Evolutionary conservation across 2,797 vertebrate genomes (phyloP).

Genomic region (Crax fasciolata): DNA sequence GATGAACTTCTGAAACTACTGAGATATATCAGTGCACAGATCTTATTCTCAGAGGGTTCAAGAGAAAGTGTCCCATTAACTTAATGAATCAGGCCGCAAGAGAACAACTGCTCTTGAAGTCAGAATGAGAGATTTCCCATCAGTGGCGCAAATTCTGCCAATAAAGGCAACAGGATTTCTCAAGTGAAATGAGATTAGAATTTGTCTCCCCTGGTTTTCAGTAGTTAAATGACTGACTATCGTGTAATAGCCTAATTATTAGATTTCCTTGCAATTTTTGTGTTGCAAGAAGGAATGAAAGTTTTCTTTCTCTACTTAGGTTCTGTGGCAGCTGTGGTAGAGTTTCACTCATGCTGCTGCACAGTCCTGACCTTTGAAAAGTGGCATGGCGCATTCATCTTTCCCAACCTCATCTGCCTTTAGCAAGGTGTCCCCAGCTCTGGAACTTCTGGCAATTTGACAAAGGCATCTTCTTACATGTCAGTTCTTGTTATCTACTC

Average conservation of each 20-base stretch:
- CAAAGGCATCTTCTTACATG: conserved; percentile 37
- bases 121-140: conserved; percentile 72
- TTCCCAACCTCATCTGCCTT: conserved; percentile 53
- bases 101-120: conserved; percentile 59
- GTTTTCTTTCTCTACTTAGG: neutral
- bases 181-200: conserved; percentile 71
- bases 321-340: neutral
- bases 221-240: conserved; percentile 68
- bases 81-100: conserved; percentile 73
- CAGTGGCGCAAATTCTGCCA: conserved; percentile 57
- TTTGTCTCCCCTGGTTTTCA: conserved; percentile 61
- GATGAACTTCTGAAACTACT: conserved; percentile 70
- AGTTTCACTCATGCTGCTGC: neutral
- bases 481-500: conserved; percentile 61
- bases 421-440: conserved; percentile 50
- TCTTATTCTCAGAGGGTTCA: conserved; percentile 61
- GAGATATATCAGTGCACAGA: conserved; percentile 58
- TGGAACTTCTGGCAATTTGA: conserved; percentile 60
- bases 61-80: conserved; percentile 72
- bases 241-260: conserved; percentile 71
- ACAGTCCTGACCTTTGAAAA: conserved; percentile 54
- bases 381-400: neutral
- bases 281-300: neutral
- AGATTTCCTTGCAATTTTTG: conserved; percentile 58
- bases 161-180: conserved; percentile 61